phyloP scores from a whole-genome alignment of 1,140 invertebrate genomes.

The Pseudachorutes palmiensis region DNA sequence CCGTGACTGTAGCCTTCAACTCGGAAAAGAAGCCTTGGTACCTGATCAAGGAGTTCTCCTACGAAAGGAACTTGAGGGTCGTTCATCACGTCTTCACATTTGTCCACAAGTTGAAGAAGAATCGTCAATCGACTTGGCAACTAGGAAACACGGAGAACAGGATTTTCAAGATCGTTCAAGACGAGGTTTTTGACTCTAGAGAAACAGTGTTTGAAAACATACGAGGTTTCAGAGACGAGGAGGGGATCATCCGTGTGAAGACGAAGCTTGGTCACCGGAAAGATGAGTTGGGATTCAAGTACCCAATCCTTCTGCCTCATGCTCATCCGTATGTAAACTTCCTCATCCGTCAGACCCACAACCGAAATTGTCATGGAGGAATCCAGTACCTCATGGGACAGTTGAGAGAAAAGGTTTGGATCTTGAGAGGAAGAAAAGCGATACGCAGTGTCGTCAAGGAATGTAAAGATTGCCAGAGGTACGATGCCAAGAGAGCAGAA shows the following conservation, averaged over 20 bases:
- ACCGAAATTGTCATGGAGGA: slow-evolving; percentile 1
- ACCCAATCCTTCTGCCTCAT: background rate
- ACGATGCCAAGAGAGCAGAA: background rate
- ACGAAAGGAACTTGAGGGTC: background rate
- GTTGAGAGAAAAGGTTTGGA: background rate
- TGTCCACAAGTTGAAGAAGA: too few species aligned
- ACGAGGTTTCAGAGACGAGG: background rate
- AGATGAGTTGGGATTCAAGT: background rate
- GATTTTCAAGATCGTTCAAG: slow-evolving; percentile 11
- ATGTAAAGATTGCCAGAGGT: background rate
- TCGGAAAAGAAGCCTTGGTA: background rate
- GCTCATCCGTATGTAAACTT: background rate
- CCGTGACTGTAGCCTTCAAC: background rate
- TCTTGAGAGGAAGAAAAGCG: background rate
- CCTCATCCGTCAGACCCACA: background rate
- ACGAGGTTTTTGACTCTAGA: background rate
- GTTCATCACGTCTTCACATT: too few species aligned
- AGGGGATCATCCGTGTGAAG: background rate
- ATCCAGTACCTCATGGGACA: background rate
- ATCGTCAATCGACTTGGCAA: too few species aligned
- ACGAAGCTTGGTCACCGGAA: background rate
- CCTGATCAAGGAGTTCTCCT: background rate
- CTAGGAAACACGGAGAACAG: too few species aligned
- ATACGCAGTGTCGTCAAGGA: background rate
- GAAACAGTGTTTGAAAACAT: background rate